Percentiles rank a stretch among this genome's conserved stretches.
Evolutionary conservation across 2,113 vertebrate species (phyloP).

Genomic region (Holacanthus passer): DNA sequence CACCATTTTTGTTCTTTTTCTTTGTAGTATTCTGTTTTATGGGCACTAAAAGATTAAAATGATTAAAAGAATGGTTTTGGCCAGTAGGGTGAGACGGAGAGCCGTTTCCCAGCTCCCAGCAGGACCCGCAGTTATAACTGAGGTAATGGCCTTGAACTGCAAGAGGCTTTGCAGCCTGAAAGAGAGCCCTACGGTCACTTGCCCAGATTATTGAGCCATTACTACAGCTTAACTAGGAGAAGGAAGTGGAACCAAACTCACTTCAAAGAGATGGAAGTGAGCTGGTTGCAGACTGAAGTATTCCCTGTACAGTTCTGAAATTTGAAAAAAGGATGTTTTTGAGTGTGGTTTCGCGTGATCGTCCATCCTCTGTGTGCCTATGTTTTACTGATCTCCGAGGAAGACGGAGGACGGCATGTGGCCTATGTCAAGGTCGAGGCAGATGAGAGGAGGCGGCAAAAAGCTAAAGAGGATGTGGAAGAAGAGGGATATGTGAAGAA

Average conservation of each 20-base stretch:
- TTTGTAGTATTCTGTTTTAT: slow-evolving; percentile 35
- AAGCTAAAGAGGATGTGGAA: slow-evolving; percentile 37
- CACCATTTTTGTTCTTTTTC: not conserved
- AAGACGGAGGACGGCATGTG: not conserved
- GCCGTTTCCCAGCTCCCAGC: slow-evolving; percentile 52
- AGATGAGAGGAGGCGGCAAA: slow-evolving; percentile 17
- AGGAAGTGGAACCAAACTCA: not conserved
- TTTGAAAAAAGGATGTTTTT: not conserved
- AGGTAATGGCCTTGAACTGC: slow-evolving; percentile 70
- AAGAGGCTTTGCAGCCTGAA: slow-evolving; percentile 42
- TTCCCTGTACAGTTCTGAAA: not conserved
- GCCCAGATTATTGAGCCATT: slow-evolving; percentile 55
- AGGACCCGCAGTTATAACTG: slow-evolving; percentile 56
- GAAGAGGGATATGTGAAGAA: slow-evolving; percentile 19
- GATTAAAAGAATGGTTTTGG: slow-evolving; percentile 43
- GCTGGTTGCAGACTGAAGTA: slow-evolving; percentile 4
- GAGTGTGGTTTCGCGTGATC: slow-evolving; percentile 2
- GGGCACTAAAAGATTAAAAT: slow-evolving; percentile 41
- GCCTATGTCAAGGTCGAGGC: slow-evolving; percentile 33
- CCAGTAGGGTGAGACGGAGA: slow-evolving; percentile 35
- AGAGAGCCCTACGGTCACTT: slow-evolving; percentile 57
- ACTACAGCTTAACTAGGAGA: slow-evolving; percentile 44
- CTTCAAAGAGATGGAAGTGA: slow-evolving; percentile 34
- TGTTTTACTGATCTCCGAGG: slow-evolving; percentile 29
- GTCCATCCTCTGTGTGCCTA: not conserved